phyloP scores from a whole-genome alignment of 2,888 invertebrate species.

The Pachydiplax longipennis region DNA sequence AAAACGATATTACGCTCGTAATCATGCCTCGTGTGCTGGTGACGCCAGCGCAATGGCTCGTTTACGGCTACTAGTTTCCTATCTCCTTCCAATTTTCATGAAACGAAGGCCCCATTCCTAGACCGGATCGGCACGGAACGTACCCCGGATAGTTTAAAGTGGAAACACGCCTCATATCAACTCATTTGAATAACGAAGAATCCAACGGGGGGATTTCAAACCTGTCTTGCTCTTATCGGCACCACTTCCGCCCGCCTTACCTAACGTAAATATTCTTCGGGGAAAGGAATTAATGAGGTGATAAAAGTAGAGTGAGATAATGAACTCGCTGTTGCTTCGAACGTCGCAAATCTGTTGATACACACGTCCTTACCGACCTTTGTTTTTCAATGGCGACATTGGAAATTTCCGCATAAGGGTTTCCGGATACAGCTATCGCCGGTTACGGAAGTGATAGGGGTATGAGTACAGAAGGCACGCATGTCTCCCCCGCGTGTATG shows the following conservation, averaged over 20 bases:
- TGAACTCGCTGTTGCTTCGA: background rate
- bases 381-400: background rate
- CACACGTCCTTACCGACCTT: background rate
- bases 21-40: too few species aligned
- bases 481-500: background rate
- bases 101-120: too few species aligned
- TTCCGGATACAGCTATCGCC: background rate
- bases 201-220: background rate
- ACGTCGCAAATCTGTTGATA: background rate
- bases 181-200: background rate
- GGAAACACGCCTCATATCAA: too few species aligned
- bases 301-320: background rate
- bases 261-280: background rate
- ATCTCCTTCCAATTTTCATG: too few species aligned
- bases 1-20: too few species aligned
- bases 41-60: too few species aligned
- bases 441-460: background rate
- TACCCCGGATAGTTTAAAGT: too few species aligned
- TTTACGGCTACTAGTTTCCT: too few species aligned
- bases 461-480: background rate
- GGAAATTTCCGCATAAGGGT: background rate
- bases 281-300: background rate
- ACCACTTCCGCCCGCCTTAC: background rate
- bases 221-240: background rate
- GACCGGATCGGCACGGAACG: too few species aligned